These are phyloP conservation scores for Drosophila tanythrix DNA, from an alignment of 2,888 invertebrate species.

Conservation along the genomic window DNA sequence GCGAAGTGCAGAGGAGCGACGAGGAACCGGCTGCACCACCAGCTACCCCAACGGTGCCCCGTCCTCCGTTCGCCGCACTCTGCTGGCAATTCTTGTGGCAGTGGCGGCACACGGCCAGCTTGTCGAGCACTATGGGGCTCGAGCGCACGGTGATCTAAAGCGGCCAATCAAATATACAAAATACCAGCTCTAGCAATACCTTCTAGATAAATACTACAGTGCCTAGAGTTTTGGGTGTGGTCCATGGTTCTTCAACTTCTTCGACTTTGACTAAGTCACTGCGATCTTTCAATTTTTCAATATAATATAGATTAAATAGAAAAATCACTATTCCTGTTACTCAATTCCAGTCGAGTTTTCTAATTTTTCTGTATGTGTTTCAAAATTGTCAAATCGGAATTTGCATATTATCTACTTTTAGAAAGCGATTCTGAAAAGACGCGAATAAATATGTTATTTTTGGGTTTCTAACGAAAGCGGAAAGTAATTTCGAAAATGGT, in stretches of 20 bases:
- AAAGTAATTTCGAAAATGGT: background rate
- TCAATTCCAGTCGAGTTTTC: no score
- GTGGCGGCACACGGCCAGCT: conserved; percentile 90
- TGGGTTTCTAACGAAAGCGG: background rate
- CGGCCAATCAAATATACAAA: conserved; percentile 6
- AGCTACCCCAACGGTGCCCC: conserved; percentile 26
- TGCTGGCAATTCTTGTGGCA: conserved; percentile 91
- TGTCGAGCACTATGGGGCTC: conserved; percentile 89
- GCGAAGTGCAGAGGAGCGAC: conserved; percentile 82
- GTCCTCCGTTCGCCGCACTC: conserved; percentile 40
- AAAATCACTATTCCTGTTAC: no score
- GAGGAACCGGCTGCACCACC: conserved; percentile 38
- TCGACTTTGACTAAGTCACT: no score
- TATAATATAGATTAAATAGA: no score
- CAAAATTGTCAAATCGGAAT: background rate
- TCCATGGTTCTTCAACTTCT: no score
- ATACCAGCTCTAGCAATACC: conserved; percentile 44
- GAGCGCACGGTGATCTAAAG: conserved; percentile 90
- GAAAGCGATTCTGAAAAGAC: background rate
- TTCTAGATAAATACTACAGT: conserved; percentile 1
- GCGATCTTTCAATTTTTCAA: no score
- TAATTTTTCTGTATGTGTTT: no score
- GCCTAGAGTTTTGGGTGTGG: conserved; percentile 10
- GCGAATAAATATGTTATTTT: background rate
- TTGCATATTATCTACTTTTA: background rate